Conservation (phyloP, 92 coral and sea anemone genomes). For the Phenganax subtilis region DNA sequence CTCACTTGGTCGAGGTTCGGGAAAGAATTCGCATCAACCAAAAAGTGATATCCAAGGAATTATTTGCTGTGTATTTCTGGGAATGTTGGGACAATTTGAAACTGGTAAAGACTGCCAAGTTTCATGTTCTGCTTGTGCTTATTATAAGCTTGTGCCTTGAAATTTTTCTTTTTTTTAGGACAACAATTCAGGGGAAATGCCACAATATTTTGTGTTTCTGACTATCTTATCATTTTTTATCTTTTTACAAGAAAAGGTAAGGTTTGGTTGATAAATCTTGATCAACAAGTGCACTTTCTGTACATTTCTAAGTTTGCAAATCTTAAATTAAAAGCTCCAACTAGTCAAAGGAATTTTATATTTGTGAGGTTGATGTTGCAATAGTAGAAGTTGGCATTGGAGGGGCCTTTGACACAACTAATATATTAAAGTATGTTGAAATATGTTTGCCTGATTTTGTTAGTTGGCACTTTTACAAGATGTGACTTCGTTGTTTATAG, state of each 20-base stretch:
- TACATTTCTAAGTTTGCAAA: too few relatives aligned
- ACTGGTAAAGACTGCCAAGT: conserved; percentile 44
- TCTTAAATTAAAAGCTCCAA: too few relatives aligned
- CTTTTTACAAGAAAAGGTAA: conserved; percentile 84
- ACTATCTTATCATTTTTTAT: conserved; percentile 88
- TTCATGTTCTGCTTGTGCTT: background rate
- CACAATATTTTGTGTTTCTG: conserved; percentile 83
- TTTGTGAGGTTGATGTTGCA: conserved; percentile 75
- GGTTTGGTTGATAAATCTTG: background rate
- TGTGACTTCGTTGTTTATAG: conserved; percentile 31
- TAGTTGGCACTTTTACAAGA: background rate
- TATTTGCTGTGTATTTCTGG: conserved; percentile 82
- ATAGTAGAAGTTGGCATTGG: conserved; percentile 94
- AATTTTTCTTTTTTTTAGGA: conserved; percentile 11
- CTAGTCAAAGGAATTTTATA: too few relatives aligned
- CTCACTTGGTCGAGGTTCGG: conserved; percentile 96
- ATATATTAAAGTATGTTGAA: conserved; percentile 66
- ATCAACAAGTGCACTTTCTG: too few relatives aligned
- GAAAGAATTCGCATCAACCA: conserved; percentile 91
- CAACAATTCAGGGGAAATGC: conserved; percentile 57
- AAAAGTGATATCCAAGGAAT: conserved; percentile 65
- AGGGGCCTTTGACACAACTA: conserved; percentile 93
- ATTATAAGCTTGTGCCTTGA: too few relatives aligned
- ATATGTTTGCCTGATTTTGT: background rate
- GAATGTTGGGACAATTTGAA: conserved; percentile 84